Evolutionary conservation across 1,140 invertebrate genomes (phyloP).

Genomic region (Pteromalus puparum): DNA sequence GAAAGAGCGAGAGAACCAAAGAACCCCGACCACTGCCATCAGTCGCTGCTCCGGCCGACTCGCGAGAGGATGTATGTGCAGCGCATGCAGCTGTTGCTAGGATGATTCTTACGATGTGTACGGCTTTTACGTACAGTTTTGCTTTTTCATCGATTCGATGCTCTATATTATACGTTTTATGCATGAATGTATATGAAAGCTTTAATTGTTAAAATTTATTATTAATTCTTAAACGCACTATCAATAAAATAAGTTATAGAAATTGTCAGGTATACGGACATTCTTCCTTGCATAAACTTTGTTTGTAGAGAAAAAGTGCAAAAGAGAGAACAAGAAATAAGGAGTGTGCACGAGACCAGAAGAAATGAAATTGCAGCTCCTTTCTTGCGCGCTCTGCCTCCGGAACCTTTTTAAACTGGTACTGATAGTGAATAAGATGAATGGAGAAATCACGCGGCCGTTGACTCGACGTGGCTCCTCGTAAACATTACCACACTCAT

Average conservation of each 20-base stretch:
- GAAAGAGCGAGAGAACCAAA: not conserved
- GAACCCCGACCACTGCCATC: no score
- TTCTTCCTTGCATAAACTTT: no score
- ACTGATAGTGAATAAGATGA: conserved; percentile 55
- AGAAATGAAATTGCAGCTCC: not conserved
- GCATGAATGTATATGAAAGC: no score
- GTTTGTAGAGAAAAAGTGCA: not conserved
- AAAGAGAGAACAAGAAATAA: not conserved
- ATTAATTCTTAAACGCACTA: no score
- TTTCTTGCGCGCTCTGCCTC: not conserved
- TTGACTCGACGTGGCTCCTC: conserved; percentile 58
- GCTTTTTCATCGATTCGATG: no score
- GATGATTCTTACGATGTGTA: no score
- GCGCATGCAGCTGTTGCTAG: no score
- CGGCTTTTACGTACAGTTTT: no score
- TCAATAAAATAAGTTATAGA: no score
- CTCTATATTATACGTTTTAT: no score
- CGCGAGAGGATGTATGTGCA: not conserved
- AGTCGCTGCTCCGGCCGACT: not conserved
- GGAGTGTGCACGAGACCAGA: not conserved
- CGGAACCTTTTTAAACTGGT: not conserved
- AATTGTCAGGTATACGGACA: no score
- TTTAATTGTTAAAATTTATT: no score
- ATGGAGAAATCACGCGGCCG: conserved; percentile 60
- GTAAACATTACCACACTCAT: conserved; percentile 53